Evolutionary conservation across 2,888 invertebrate species (phyloP), one percentile per base, ranked within the genome.

Genomic region (Arenicola marina): DNA sequence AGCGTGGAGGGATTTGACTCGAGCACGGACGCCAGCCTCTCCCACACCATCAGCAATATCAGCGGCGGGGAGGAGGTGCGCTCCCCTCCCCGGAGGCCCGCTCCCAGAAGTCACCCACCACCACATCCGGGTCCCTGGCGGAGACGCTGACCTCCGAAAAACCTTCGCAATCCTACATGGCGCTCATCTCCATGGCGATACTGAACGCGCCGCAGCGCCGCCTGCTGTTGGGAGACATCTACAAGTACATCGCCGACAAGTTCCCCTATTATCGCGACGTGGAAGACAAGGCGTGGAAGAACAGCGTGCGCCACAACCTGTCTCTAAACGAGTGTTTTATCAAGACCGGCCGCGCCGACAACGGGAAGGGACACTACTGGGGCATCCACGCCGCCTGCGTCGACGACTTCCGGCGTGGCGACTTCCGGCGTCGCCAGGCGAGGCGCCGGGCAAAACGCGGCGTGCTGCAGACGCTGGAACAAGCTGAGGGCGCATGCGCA

Each of bases 321-420:
- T 79, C 79, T 4, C 69, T 81, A 1, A 81, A 81, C 61, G 80
- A 80, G 59, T 81, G 81, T 60, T 81, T 81, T 67, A 71, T 81
- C 33, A 81, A 81, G 63, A 69, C 68, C n/a, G 81, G 79, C 1
- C 64, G 80, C 11, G 73, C 78, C 2, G 80, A 77, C 0, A 97
- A 97, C 82, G 98, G 97, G 0, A 95, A 98, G 83, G 97, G 97
- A 0, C 95, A 97, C 81, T 98, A 94, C 79, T 98, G 98, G 98
- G 21, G 48, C 24, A 51, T 66, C 4, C 59, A 60, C 57, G 56
- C 63, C 7, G 66, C 65, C 1, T 66, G 66, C 57, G 18, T 60
- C 18, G 43, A 55, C 21, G 63, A 63, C n/a, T 66, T 66, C 58
- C 21, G 18, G 44, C 31, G 38, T 26, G 66, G 63, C 11, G 59